Evolutionary conservation across 2,797 vertebrate genomes (phyloP).

Genomic region (Gymnopithys bicolor): DNA sequence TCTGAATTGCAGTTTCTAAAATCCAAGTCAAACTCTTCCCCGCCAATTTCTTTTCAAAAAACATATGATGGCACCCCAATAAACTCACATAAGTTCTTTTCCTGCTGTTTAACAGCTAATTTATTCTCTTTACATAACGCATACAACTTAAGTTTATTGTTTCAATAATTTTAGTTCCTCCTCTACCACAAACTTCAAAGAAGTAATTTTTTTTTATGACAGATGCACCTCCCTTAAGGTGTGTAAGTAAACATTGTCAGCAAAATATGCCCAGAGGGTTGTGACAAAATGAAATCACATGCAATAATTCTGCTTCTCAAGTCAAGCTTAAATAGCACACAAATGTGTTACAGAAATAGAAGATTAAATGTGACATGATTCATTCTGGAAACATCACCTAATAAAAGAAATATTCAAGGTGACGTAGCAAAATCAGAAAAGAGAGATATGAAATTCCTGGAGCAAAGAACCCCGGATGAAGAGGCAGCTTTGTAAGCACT

Average conservation of each 20-base stretch:
- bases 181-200: not conserved
- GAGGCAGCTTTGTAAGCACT: not conserved
- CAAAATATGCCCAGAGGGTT: not conserved
- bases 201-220: not conserved
- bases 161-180: not conserved
- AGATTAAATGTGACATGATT: not conserved
- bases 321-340: not conserved
- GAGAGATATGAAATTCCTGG: not conserved
- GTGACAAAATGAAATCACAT: not conserved
- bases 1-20: not conserved
- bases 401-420: constrained; percentile 6
- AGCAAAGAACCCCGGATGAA: not conserved
- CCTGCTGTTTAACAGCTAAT: not conserved
- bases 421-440: not conserved
- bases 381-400: not conserved
- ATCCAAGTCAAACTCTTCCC: not conserved
- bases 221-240: not conserved
- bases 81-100: not conserved
- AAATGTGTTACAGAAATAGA: not conserved
- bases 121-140: not conserved
- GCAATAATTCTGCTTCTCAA: not conserved
- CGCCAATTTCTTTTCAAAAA: not conserved
- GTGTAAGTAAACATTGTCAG: not conserved
- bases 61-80: fast-evolving
- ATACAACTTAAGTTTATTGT: not conserved